A percentile compares a stretch with the other conserved stretches of the same genome.
These are phyloP conservation scores for Archivesica marissinica DNA, from an alignment of 1,140 invertebrate species.

Conservation along the genomic window DNA sequence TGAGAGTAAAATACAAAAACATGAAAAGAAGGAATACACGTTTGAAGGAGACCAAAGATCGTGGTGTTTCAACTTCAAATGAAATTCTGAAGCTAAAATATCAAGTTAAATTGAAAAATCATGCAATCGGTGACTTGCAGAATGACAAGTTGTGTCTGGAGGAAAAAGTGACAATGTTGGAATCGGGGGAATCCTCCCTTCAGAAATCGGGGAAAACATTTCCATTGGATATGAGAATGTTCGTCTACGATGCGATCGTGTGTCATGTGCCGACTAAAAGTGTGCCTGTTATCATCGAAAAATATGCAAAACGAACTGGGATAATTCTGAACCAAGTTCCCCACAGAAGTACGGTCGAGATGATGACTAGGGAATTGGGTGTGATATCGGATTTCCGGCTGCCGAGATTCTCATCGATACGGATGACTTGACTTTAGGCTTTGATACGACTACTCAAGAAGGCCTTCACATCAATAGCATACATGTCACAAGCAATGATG, in stretches of 20 bases:
- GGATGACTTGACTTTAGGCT: background rate
- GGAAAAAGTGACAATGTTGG: background rate
- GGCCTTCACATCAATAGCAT: constrained; percentile 48
- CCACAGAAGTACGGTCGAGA: background rate
- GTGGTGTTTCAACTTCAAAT: background rate
- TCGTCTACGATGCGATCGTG: background rate
- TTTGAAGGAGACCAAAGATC: background rate
- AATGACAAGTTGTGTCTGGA: background rate
- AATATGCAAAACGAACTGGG: background rate
- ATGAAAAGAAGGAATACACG: no score
- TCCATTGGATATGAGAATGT: background rate
- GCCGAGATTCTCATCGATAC: background rate
- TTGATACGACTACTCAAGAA: constrained; percentile 3
- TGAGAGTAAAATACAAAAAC: no score
- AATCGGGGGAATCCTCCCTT: background rate
- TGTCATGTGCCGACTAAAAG: background rate
- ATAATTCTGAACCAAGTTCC: background rate
- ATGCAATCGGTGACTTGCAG: background rate
- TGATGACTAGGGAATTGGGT: background rate
- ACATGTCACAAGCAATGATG: constrained; percentile 46
- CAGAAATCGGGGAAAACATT: constrained; percentile 5
- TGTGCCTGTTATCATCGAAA: background rate
- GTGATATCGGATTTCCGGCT: background rate
- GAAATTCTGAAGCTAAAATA: no score
- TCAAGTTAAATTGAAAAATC: no score